These are phyloP conservation scores for Bombylius discolor DNA, from an alignment of 2,888 invertebrate species.

Conservation along the genomic window DNA sequence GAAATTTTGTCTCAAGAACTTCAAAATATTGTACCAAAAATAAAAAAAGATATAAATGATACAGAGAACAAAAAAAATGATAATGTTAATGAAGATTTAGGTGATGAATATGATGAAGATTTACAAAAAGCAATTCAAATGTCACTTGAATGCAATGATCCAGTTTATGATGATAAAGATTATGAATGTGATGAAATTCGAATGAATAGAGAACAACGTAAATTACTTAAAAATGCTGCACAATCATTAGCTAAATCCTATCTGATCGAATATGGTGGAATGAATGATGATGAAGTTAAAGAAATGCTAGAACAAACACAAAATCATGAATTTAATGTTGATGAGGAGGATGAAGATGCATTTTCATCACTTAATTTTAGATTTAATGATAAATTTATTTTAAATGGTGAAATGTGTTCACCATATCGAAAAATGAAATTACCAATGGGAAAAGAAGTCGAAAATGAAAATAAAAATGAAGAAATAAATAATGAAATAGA, in stretches of 20 bases:
- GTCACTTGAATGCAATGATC: constrained; percentile 40
- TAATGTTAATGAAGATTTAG: constrained; percentile 14
- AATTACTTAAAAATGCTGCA: constrained; percentile 30
- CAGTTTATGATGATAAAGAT: constrained; percentile 38
- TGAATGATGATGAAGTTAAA: constrained; percentile 52
- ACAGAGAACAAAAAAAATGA: constrained; percentile 4
- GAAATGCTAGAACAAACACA: constrained; percentile 39
- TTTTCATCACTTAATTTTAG: neutral
- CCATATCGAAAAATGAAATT: neutral
- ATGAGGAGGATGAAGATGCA: neutral
- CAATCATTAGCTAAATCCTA: constrained; percentile 53
- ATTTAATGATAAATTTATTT: constrained; percentile 8
- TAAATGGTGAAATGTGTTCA: constrained; percentile 7
- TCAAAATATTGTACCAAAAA: constrained; percentile 2
- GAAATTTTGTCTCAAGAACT: neutral
- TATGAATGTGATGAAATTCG: constrained; percentile 32
- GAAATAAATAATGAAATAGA: constrained; percentile 14
- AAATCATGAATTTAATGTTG: neutral
- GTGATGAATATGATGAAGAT: constrained; percentile 41
- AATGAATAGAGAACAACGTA: constrained; percentile 26
- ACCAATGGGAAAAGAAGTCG: neutral
- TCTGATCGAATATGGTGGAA: constrained; percentile 63
- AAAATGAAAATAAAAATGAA: neutral
- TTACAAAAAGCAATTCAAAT: constrained; percentile 47
- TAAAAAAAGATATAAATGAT: constrained; percentile 16